A percentile compares a stretch with the other conserved stretches of the same genome.
phyloP scores from a whole-genome alignment of 2,797 vertebrate species.

The Xerus rutilus region DNA sequence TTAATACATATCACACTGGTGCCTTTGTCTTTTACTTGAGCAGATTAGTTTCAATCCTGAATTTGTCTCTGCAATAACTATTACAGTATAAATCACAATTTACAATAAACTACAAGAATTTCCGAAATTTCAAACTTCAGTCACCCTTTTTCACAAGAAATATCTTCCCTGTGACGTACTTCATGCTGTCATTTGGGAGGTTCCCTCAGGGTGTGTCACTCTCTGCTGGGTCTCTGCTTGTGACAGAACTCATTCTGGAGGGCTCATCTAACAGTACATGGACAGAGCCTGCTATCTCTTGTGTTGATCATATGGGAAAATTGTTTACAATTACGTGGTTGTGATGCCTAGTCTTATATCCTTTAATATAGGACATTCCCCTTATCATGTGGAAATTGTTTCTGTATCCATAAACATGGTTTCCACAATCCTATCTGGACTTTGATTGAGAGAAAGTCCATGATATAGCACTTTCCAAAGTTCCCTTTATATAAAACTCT shows the following conservation, averaged over 20 bases:
- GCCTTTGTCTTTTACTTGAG: not conserved
- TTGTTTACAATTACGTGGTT: not conserved
- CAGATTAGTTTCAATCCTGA: constrained; percentile 61
- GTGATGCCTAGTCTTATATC: not conserved
- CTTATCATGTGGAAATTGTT: not conserved
- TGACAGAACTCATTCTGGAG: not conserved
- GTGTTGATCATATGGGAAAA: not conserved
- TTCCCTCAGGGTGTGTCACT: not conserved
- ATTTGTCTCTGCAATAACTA: not conserved
- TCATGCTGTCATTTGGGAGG: not conserved
- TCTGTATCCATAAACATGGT: not conserved
- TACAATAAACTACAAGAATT: not conserved
- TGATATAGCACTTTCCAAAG: not conserved
- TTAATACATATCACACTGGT: not conserved
- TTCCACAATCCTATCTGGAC: not conserved
- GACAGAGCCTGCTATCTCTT: not conserved
- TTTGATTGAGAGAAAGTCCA: not conserved
- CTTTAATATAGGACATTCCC: not conserved
- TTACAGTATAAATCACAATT: constrained; percentile 45
- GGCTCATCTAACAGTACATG: not conserved
- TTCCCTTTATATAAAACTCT: not conserved
- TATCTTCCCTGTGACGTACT: not conserved
- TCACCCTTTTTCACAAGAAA: not conserved
- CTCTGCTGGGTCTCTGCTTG: not conserved
- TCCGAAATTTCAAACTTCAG: constrained; percentile 1